A percentile compares a stretch with the other conserved stretches of the same genome.
These are phyloP conservation scores for Porites lutea DNA, from an alignment of 64 coral and sea anemone species.

Conservation along the genomic window DNA sequence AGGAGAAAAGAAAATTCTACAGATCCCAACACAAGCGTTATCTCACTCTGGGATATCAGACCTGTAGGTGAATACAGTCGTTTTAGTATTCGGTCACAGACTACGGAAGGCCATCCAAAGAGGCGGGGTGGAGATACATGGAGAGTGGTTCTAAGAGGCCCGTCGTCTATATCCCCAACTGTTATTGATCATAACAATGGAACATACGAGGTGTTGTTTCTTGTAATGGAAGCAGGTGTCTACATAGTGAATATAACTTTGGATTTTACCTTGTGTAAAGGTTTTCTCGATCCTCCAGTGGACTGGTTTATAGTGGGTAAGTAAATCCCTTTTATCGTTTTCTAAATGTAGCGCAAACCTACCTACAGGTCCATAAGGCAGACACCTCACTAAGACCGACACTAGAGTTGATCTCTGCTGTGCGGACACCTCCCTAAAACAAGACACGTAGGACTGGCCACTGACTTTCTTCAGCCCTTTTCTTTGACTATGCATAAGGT, in stretches of 20 bases:
- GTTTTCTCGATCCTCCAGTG: conserved; percentile 52
- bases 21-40: conserved; percentile 30
- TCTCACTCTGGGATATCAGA: conserved; percentile 56
- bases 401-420: too few species aligned
- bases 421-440: too few species aligned
- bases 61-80: conserved; percentile 59
- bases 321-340: neutral
- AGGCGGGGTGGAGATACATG: conserved; percentile 56
- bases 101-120: conserved; percentile 16
- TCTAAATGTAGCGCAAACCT: too few species aligned
- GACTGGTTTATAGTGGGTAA: conserved; percentile 76
- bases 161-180: conserved; percentile 40
- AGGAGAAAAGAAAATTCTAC: conserved; percentile 7
- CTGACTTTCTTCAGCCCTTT: too few species aligned
- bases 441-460: too few species aligned
- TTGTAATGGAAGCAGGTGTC: conserved; percentile 56
- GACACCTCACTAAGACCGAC: too few species aligned
- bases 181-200: conserved; percentile 71
- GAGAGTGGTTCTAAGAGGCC: conserved; percentile 49
- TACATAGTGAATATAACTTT: conserved; percentile 39
- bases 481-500: too few species aligned
- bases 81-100: conserved; percentile 76
- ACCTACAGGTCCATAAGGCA: too few species aligned
- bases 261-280: conserved; percentile 67
- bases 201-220: conserved; percentile 69